Evolutionary conservation across 2,113 vertebrate species (phyloP).

Genomic region (Herpetotheres cachinnans): DNA sequence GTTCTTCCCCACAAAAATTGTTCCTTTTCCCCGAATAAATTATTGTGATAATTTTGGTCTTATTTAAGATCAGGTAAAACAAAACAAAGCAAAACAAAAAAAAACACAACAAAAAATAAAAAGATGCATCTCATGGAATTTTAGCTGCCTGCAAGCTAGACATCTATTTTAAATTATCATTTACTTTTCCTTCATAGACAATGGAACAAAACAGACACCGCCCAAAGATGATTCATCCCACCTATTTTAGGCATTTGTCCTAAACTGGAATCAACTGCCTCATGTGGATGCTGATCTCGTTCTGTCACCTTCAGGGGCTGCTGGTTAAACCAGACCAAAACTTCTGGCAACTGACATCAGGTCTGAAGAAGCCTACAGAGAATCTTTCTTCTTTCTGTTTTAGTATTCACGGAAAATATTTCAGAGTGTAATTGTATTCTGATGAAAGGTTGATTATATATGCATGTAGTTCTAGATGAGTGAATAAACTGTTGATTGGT

Average conservation of each 20-base stretch:
- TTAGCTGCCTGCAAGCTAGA: neutral
- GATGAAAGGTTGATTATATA: neutral
- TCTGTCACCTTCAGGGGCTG: neutral
- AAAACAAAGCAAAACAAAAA: neutral
- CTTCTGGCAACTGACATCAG: neutral
- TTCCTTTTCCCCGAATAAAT: neutral
- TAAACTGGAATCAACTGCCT: neutral
- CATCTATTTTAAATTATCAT: neutral
- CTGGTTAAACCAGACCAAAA: neutral
- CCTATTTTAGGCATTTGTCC: neutral
- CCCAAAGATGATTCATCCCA: neutral
- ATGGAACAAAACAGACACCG: neutral
- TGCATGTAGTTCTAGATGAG: neutral
- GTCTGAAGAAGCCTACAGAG: neutral
- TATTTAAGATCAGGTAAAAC: neutral
- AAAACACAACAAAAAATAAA: neutral
- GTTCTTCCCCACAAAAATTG: neutral
- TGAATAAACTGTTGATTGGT: neutral
- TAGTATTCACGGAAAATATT: neutral
- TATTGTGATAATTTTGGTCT: neutral
- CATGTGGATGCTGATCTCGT: neutral
- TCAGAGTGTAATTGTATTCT: neutral
- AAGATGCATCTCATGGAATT: neutral
- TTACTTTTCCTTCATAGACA: neutral
- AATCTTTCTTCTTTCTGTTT: neutral